phyloP scores from a whole-genome alignment of 2,888 invertebrate species.

The Proisotoma minuta region DNA sequence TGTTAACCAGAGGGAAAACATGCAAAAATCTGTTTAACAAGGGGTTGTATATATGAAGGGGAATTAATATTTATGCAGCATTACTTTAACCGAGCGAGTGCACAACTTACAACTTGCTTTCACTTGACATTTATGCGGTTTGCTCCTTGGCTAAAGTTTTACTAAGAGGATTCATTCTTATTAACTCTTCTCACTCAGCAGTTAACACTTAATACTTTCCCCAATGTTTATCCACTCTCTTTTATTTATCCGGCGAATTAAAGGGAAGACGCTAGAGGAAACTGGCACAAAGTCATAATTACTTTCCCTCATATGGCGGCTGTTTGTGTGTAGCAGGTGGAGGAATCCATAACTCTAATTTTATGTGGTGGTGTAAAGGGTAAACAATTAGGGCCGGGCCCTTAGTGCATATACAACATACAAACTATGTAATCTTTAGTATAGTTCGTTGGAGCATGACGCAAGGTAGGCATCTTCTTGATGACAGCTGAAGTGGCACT shows the following conservation, averaged over 20 bases:
- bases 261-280: neutral
- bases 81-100: too few species aligned
- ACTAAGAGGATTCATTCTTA: conserved; percentile 12
- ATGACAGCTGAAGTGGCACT: conserved; percentile 32
- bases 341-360: too few species aligned
- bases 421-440: too few species aligned
- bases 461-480: conserved; percentile 29
- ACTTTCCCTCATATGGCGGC: neutral
- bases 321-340: neutral
- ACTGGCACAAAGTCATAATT: neutral
- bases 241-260: conserved; percentile 11
- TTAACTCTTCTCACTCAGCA: conserved; percentile 1
- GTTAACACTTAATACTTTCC: neutral
- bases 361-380: too few species aligned
- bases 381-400: too few species aligned
- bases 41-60: too few species aligned
- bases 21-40: too few species aligned
- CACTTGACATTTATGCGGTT: too few species aligned
- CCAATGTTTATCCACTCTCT: conserved; percentile 9
- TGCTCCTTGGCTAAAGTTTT: too few species aligned
- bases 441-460: neutral
- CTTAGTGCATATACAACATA: too few species aligned
- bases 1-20: too few species aligned
- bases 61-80: conserved; percentile 2
- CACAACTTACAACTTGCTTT: too few species aligned